A percentile compares a stretch with the other conserved stretches of the same genome.
Evolutionary conservation across 2,113 vertebrate species (phyloP).

Genomic region (Neotoma lepida): DNA sequence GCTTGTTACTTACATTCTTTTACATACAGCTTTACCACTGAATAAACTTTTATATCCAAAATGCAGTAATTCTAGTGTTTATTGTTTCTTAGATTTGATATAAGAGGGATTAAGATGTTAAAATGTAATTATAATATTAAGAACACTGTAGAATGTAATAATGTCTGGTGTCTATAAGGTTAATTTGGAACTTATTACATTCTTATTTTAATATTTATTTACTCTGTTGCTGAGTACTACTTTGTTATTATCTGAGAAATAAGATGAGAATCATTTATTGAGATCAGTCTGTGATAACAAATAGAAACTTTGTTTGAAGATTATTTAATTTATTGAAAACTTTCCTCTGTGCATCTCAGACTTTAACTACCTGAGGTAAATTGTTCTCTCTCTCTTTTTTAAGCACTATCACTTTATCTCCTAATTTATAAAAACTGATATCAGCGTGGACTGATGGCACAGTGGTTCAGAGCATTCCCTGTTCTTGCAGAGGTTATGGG

Average conservation of each 20-base stretch:
- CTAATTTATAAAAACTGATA: background rate
- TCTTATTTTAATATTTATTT: background rate
- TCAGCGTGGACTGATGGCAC: background rate
- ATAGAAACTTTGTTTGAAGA: too few relatives aligned
- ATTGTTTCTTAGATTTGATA: background rate
- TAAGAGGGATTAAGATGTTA: background rate
- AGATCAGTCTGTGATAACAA: too few relatives aligned
- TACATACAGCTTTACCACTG: background rate
- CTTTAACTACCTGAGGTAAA: background rate
- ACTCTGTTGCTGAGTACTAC: background rate
- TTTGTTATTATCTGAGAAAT: too few relatives aligned
- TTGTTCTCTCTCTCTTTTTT: background rate
- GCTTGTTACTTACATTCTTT: background rate
- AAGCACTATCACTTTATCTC: background rate
- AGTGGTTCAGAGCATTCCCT: background rate
- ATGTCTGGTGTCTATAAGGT: background rate
- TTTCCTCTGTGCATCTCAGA: background rate
- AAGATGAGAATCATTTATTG: too few relatives aligned
- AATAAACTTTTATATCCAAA: background rate
- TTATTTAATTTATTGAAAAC: background rate
- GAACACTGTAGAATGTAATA: background rate
- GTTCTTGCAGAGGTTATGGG: background rate
- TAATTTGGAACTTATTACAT: background rate
- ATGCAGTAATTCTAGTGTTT: background rate
- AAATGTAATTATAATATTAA: too few relatives aligned